These are phyloP conservation scores for Drepana arcuata DNA, from an alignment of 1,140 invertebrate genomes.

Conservation along the genomic window DNA sequence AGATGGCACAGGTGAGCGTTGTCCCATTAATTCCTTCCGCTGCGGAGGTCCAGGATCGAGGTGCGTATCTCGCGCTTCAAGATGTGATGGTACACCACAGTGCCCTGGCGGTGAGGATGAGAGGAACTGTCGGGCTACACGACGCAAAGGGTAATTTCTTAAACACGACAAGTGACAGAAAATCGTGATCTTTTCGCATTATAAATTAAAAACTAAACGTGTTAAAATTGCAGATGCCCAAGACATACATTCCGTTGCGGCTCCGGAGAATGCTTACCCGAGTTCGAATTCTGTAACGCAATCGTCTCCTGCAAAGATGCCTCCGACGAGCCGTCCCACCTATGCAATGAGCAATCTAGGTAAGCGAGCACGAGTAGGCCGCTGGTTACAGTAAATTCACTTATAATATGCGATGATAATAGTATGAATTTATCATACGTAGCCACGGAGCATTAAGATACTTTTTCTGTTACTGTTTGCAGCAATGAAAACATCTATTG, in stretches of 20 bases:
- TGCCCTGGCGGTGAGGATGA: conserved; percentile 89
- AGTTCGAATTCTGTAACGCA: conserved; percentile 93
- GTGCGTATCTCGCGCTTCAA: conserved; percentile 82
- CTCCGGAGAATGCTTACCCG: conserved; percentile 88
- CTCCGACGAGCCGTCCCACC: conserved; percentile 85
- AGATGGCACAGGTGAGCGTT: conserved; percentile 49
- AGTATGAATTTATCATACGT: no score
- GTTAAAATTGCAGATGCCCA: conserved; percentile 80
- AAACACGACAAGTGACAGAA: no score
- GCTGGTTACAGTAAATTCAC: no score
- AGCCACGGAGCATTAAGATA: no score
- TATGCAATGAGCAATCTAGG: conserved; percentile 75
- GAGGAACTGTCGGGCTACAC: conserved; percentile 76
- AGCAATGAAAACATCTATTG: not conserved
- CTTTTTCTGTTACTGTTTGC: no score
- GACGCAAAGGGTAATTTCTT: conserved; percentile 72
- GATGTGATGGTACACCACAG: conserved; percentile 85
- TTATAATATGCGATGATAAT: no score
- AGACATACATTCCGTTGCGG: conserved; percentile 85
- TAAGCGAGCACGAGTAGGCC: no score
- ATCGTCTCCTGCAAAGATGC: conserved; percentile 88
- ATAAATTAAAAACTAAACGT: no score
- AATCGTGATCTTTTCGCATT: no score
- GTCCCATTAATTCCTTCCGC: conserved; percentile 76
- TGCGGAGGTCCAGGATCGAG: conserved; percentile 68